Percentiles rank a stretch among this genome's conserved stretches.
Evolutionary conservation across 2,888 invertebrate genomes (phyloP).

Genomic region (Zaprionus obscuricornis): DNA sequence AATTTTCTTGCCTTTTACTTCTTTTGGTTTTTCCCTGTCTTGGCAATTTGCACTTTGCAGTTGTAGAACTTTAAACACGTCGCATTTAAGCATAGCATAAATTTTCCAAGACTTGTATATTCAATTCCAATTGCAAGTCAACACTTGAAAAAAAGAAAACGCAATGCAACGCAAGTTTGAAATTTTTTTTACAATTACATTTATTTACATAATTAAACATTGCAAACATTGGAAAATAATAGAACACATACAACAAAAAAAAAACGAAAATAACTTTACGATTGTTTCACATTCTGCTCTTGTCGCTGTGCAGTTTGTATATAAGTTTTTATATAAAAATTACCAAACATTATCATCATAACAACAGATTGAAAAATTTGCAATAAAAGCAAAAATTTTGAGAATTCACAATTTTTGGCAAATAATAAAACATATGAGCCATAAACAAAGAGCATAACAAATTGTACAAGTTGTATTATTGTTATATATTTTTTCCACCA

Average conservation of each 20-base stretch:
- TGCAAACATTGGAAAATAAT: no score
- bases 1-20: slow-evolving; percentile 16
- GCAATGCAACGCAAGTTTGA: no score
- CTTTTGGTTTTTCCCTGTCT: not conserved
- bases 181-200: no score
- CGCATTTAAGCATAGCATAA: no score
- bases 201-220: no score
- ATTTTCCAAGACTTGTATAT: no score
- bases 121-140: no score
- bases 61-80: slow-evolving; percentile 7
- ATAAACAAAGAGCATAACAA: slow-evolving; percentile 87
- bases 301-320: slow-evolving; percentile 40
- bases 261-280: no score
- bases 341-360: slow-evolving; percentile 85
- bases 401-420: slow-evolving; percentile 84
- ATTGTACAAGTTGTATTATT: slow-evolving; percentile 85
- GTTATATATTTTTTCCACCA: slow-evolving; percentile 85
- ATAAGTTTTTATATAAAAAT: slow-evolving; percentile 86
- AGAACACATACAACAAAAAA: no score
- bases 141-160: no score
- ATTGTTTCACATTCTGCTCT: no score
- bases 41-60: slow-evolving; percentile 14
- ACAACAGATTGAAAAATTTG: slow-evolving; percentile 84
- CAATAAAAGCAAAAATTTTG: slow-evolving; percentile 84
- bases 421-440: slow-evolving; percentile 82